These are phyloP conservation scores for Teleogryllus occipitalis DNA, from an alignment of 1,140 invertebrate genomes.

Conservation along the genomic window DNA sequence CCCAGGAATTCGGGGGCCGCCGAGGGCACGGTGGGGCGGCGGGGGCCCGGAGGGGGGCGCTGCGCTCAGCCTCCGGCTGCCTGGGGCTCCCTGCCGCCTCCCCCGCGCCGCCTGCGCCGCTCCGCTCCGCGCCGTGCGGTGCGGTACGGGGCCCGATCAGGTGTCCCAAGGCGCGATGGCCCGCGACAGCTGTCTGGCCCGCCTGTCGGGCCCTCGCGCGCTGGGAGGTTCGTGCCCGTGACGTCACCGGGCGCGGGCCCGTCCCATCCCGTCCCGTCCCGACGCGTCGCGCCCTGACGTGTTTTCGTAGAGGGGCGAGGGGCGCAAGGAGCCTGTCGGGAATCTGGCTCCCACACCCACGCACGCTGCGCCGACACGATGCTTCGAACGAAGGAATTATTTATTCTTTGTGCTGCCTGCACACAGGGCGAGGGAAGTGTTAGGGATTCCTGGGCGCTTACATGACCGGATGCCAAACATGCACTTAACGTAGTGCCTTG, in stretches of 20 bases:
- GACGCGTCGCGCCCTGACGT: too few relatives aligned
- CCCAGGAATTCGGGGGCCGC: background rate
- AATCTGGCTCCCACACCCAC: background rate
- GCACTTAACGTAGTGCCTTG: background rate
- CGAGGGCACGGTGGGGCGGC: too few relatives aligned
- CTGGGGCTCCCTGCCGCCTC: background rate
- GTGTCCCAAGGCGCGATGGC: background rate
- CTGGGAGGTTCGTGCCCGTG: background rate
- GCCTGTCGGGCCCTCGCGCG: background rate
- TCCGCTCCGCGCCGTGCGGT: background rate
- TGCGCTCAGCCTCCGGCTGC: background rate
- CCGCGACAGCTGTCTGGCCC: background rate
- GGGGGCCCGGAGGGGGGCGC: too few relatives aligned
- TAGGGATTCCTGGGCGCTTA: background rate
- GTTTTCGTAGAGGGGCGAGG: too few relatives aligned
- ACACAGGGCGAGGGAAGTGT: background rate
- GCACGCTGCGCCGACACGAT: background rate
- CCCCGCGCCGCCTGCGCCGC: background rate
- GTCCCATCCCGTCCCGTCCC: background rate
- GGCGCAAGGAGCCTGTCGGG: background rate
- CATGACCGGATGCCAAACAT: background rate
- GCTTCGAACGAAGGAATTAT: background rate
- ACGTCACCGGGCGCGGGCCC: background rate
- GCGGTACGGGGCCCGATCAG: background rate
- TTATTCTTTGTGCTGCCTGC: background rate